Base-by-base conservation (phyloP, 2,113 vertebrate species). In the Regulus satrapa region DNA sequence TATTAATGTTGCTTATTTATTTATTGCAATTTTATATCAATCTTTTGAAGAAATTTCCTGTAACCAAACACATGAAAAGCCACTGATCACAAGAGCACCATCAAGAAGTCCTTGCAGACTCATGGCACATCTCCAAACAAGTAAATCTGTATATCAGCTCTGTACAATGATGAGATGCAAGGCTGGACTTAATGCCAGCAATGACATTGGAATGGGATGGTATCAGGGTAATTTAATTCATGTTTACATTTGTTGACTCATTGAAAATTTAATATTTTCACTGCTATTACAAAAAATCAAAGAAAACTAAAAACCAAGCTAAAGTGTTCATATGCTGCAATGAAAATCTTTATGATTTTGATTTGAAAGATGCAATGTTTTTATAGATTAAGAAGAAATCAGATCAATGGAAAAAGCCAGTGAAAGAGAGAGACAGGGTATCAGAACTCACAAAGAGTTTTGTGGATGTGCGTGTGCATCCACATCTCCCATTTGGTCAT, bases 401-500 rank as follows among this genome's bases (percentile, higher is more conserved):
- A 0, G 28, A 64, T 40, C 1, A 1, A 45, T 77, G 36, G 34
- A 79, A 74, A 78, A 61, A 84, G 40, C 2, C 64, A 56, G 56
- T 25, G 77, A 85, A 76, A 94, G 12, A 49, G 48, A 58, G 25
- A 68, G n/a, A 54, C 1, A 67, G 10, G 5, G 29, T 8, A 73
- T 46, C n/a, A 64, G 45, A 64, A 49, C 12, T 3, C 32, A 64
- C n/a, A 34, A 56, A 40, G 68, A 52, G 49, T 20, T 64, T 26
- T 0, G 0, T 1, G 20, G 0, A 4, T 2, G 4, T 13, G 71
- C 0, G 0, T 14, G n/a, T 9, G 43, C 7, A 12, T 40, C 32
- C 12, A 3, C 0, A 5, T 58, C 45, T 68, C 81, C 21, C 48
- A 23, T 29, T 34, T 40, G 48, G 49, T 26, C 81, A 69, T 0